Evolutionary conservation across 2,888 invertebrate genomes (phyloP).

Genomic region (Metacarcinus magister): DNA sequence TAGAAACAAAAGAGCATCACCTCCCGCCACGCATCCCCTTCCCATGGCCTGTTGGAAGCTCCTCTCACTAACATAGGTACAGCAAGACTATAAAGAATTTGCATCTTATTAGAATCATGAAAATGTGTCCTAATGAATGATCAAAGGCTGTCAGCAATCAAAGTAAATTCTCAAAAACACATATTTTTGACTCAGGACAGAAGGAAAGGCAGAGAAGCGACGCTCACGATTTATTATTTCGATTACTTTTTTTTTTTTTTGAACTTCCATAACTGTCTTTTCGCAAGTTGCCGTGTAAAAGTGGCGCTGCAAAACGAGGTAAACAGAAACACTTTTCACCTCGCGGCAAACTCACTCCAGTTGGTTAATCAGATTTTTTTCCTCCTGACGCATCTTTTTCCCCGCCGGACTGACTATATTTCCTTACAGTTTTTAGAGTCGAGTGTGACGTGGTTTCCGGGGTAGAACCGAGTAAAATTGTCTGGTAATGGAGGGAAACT

Average conservation of each 20-base stretch:
- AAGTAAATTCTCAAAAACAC: not conserved
- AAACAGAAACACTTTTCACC: slow-evolving; percentile 30
- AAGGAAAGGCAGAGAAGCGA: not conserved
- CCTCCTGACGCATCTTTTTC: not conserved
- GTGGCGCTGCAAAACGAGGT: not conserved
- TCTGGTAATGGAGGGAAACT: not conserved
- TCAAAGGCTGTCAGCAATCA: not conserved
- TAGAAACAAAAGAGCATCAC: not conserved
- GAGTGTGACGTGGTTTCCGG: not conserved
- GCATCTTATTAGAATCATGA: slow-evolving; percentile 40
- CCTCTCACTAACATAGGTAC: not conserved
- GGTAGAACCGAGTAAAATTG: not conserved
- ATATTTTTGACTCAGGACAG: not conserved
- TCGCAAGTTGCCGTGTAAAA: not conserved
- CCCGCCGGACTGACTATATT: not conserved
- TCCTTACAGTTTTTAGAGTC: not conserved
- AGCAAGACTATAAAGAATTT: not conserved
- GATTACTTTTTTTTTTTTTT: not conserved
- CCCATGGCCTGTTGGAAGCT: not conserved
- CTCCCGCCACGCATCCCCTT: not conserved
- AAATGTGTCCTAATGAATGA: not conserved
- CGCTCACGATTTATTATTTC: not conserved
- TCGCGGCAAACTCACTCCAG: not conserved
- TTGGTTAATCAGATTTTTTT: not conserved
- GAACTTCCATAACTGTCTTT: no score